Evolutionary conservation across 1,140 invertebrate species (phyloP).

Genomic region (Drosophila saltans): DNA sequence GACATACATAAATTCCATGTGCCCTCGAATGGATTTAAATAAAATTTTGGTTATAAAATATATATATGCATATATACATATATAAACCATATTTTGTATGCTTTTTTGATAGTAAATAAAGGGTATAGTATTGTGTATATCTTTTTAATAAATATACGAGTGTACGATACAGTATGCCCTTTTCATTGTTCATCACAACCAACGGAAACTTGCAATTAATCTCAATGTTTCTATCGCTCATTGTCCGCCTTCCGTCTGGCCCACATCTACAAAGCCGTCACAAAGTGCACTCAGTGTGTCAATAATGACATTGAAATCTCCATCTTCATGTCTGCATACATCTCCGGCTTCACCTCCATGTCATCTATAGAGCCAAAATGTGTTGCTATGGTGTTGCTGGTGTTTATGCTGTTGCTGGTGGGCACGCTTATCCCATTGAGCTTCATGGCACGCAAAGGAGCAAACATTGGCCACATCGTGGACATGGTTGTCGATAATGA

Average conservation of each 20-base stretch:
- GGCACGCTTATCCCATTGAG: slow-evolving; percentile 39
- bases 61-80: too few species aligned
- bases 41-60: too few species aligned
- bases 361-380: not conserved
- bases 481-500: slow-evolving; percentile 26
- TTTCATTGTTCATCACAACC: slow-evolving; percentile 30
- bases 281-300: slow-evolving; percentile 49
- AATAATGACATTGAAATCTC: slow-evolving; percentile 48
- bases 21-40: too few species aligned
- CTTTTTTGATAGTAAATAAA: too few species aligned
- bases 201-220: slow-evolving; percentile 39
- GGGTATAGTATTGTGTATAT: too few species aligned
- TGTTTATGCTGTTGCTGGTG: slow-evolving; percentile 16
- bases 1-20: too few species aligned
- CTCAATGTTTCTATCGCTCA: slow-evolving; percentile 2
- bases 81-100: too few species aligned
- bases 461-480: slow-evolving; percentile 11
- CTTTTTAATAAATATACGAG: too few species aligned
- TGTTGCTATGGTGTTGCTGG: slow-evolving; percentile 4
- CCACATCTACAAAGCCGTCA: slow-evolving; percentile 12
- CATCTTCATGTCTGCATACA: slow-evolving; percentile 11
- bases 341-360: not conserved
- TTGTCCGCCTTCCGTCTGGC: slow-evolving; percentile 1
- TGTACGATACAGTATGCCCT: too few species aligned
- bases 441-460: slow-evolving; percentile 31